These are phyloP conservation scores for Phortica variegata DNA, from an alignment of 1,140 invertebrate species.

Conservation along the genomic window DNA sequence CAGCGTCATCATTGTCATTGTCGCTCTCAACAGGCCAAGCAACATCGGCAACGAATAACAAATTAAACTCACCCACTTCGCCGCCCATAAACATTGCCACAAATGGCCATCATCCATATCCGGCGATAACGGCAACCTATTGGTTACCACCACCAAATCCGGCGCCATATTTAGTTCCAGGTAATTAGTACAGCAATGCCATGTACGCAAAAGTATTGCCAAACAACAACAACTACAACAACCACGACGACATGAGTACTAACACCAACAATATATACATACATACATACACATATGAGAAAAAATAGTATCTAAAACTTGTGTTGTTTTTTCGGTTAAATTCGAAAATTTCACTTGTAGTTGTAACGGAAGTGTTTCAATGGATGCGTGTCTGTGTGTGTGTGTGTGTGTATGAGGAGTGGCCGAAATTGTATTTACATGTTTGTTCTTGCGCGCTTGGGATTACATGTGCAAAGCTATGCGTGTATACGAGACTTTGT, in stretches of 20 bases:
- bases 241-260: conserved; percentile 1
- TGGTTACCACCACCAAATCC: conserved; percentile 75
- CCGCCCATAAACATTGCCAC: conserved; percentile 48
- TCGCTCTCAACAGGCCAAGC: too few relatives aligned
- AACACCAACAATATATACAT: too few relatives aligned
- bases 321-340: not conserved
- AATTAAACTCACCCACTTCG: conserved; percentile 15
- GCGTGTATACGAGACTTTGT: too few relatives aligned
- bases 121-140: conserved; percentile 75
- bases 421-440: too few relatives aligned
- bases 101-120: conserved; percentile 63
- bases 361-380: too few relatives aligned
- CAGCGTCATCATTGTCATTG: too few relatives aligned
- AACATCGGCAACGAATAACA: conserved; percentile 30
- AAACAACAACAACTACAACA: conserved; percentile 6
- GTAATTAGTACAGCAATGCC: conserved; percentile 57
- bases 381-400: too few relatives aligned
- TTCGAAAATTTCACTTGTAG: not conserved
- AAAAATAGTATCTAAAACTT: not conserved
- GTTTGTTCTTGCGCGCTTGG: too few relatives aligned
- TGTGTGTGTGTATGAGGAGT: too few relatives aligned
- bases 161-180: conserved; percentile 76
- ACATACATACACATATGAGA: too few relatives aligned
- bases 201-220: not conserved
- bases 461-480: too few relatives aligned